Conservation (phyloP, 2,113 vertebrate species). For the Scopus umbretta region DNA sequence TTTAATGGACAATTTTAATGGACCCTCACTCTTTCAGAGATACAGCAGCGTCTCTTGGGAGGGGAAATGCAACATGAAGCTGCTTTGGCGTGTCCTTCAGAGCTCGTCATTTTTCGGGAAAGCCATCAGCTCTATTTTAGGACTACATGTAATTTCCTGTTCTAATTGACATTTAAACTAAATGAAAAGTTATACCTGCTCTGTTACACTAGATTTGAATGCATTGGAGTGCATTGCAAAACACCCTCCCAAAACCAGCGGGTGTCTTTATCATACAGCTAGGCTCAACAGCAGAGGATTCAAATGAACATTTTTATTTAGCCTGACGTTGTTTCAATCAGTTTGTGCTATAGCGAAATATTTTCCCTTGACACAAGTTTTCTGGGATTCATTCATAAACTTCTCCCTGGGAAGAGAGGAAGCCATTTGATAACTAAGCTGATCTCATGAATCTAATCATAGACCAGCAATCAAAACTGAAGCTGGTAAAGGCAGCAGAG, state of each 20-base stretch:
- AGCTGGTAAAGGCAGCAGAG: background rate
- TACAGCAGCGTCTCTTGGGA: background rate
- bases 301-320: background rate
- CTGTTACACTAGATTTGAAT: conserved; percentile 64
- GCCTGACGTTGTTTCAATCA: too few relatives aligned
- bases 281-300: background rate
- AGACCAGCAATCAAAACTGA: background rate
- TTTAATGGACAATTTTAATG: background rate
- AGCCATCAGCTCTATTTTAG: conserved; percentile 70
- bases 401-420: background rate
- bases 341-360: background rate
- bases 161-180: conserved; percentile 71
- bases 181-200: conserved; percentile 71
- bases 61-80: background rate
- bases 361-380: background rate
- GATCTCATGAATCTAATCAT: background rate
- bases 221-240: conserved; percentile 52
- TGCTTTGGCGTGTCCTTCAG: conserved; percentile 59
- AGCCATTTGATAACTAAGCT: background rate
- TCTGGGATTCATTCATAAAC: background rate
- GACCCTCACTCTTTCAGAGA: background rate
- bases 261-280: background rate
- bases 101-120: conserved; percentile 33
- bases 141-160: conserved; percentile 62
- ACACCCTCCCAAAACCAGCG: conserved; percentile 30